phyloP scores from a whole-genome alignment of 2,797 vertebrate genomes.

The Chelon labrosus region DNA sequence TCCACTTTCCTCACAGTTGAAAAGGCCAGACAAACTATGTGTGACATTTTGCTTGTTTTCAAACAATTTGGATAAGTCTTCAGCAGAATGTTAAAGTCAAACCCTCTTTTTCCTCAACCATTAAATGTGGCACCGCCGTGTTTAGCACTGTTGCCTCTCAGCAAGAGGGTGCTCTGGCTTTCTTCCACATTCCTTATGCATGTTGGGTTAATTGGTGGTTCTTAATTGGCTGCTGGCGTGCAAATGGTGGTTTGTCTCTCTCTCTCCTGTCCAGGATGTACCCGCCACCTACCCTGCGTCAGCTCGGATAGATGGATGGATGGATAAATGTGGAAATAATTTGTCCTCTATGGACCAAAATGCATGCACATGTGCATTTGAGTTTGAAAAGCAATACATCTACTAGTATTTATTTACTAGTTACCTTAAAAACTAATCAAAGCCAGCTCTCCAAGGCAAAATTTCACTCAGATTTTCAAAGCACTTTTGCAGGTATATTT shows the following conservation, averaged over 20 bases:
- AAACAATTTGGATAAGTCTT: background rate
- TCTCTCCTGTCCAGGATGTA: too few relatives aligned
- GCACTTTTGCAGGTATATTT: background rate
- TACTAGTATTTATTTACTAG: background rate
- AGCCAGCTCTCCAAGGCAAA: too few relatives aligned
- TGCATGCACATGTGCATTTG: background rate
- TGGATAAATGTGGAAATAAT: background rate
- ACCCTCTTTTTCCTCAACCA: background rate
- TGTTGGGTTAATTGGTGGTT: too few relatives aligned
- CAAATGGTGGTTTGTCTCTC: too few relatives aligned
- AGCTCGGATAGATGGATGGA: too few relatives aligned
- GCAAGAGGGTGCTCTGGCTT: too few relatives aligned
- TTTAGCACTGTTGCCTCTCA: too few relatives aligned
- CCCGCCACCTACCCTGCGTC: too few relatives aligned
- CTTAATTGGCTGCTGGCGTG: too few relatives aligned
- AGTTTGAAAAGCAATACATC: background rate
- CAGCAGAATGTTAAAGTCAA: background rate
- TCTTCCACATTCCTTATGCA: too few relatives aligned
- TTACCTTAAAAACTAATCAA: background rate
- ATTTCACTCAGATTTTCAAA: background rate
- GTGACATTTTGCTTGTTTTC: slow-evolving; percentile 9
- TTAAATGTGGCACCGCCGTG: too few relatives aligned
- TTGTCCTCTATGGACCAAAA: background rate
- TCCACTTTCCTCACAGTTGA: slow-evolving; percentile 15
- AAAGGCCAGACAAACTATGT: slow-evolving; percentile 32